Conservation (phyloP, 2,888 invertebrate genomes). For the Nomada ferruginata region DNA sequence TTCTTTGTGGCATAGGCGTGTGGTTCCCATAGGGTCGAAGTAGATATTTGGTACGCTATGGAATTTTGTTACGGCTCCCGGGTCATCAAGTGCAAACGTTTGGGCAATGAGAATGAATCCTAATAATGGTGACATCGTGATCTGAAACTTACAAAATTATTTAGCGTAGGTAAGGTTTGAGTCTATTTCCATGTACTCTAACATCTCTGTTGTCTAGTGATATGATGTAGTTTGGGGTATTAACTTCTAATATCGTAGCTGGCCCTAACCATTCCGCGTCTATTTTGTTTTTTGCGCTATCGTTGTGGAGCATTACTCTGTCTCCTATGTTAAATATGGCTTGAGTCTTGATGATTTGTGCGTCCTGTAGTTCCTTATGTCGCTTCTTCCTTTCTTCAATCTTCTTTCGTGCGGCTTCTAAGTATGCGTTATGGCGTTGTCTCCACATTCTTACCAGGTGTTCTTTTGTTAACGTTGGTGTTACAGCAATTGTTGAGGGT, state of each 20-base stretch:
- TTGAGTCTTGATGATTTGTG: not conserved
- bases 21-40: too few relatives aligned
- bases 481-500: slow-evolving; percentile 4
- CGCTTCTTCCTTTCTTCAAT: not conserved
- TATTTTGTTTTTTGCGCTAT: not conserved
- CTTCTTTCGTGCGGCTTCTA: not conserved
- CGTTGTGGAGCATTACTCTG: not conserved
- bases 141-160: too few relatives aligned
- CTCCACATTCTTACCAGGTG: slow-evolving; percentile 2
- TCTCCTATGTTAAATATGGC: not conserved
- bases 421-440: not conserved
- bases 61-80: not conserved
- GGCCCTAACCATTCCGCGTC: not conserved
- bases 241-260: not conserved
- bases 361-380: not conserved
- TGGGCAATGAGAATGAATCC: too few relatives aligned
- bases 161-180: not conserved
- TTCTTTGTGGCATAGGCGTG: too few relatives aligned
- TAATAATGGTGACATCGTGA: too few relatives aligned
- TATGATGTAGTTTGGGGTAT: not conserved
- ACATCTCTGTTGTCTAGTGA: not conserved
- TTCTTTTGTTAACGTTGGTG: not conserved
- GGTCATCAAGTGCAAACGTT: too few relatives aligned
- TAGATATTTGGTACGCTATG: too few relatives aligned
- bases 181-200: slow-evolving; percentile 1